Conservation (phyloP, 1,140 invertebrate genomes). For the Scaptomyza graminum region DNA sequence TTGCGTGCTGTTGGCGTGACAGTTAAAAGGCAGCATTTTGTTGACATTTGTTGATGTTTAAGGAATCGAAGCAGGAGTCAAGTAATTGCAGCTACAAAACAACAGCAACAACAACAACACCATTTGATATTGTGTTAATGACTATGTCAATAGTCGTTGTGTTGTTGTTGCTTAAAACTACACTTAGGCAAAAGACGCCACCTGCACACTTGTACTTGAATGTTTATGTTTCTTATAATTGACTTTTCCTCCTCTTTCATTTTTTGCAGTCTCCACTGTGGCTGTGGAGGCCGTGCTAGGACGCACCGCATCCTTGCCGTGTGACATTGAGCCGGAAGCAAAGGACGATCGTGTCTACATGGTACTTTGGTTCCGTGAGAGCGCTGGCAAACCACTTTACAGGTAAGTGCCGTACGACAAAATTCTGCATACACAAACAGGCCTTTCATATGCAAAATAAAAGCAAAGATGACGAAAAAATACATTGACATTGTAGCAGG, state of each 20-base stretch:
- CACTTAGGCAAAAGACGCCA: slow-evolving; percentile 20
- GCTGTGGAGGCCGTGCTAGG: slow-evolving; percentile 92
- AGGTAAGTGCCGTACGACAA: slow-evolving; percentile 86
- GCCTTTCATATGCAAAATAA: slow-evolving; percentile 5
- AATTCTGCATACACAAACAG: slow-evolving; percentile 11
- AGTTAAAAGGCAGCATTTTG: slow-evolving; percentile 80
- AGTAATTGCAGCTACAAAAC: slow-evolving; percentile 68
- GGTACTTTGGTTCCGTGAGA: slow-evolving; percentile 95
- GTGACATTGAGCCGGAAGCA: slow-evolving; percentile 90
- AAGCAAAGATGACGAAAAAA: neutral
- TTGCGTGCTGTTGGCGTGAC: slow-evolving; percentile 76
- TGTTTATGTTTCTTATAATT: slow-evolving; percentile 29
- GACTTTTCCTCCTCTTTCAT: slow-evolving; percentile 48
- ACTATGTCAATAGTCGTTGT: slow-evolving; percentile 76
- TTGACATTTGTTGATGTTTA: slow-evolving; percentile 73
- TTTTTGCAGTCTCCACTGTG: slow-evolving; percentile 87
- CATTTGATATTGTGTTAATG: slow-evolving; percentile 82
- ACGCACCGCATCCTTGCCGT: slow-evolving; percentile 90
- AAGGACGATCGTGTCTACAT: slow-evolving; percentile 93
- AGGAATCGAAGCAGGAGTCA: slow-evolving; percentile 72
- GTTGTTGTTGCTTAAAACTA: slow-evolving; percentile 30
- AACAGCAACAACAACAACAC: slow-evolving; percentile 37
- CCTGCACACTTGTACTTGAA: slow-evolving; percentile 13
- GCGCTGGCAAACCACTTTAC: slow-evolving; percentile 92
- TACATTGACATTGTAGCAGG: too few relatives aligned